Conservation (phyloP, 1,140 invertebrate genomes). For the Calliphora vicina region DNA sequence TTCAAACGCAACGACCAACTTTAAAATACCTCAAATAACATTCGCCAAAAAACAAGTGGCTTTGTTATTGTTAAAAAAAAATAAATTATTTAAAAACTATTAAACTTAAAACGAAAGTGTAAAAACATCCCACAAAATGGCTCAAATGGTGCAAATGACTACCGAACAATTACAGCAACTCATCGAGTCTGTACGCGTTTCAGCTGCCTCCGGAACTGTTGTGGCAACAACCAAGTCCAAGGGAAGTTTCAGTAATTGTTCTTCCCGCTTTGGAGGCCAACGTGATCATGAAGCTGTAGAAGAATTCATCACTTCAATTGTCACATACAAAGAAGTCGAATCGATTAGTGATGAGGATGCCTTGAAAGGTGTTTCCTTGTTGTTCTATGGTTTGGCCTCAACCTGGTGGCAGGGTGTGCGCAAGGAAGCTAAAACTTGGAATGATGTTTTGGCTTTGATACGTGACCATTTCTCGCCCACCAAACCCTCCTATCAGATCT, state of each 20-base stretch:
- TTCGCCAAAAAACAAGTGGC: conserved; percentile 24
- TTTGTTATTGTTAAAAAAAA: background rate
- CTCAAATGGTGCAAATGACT: conserved; percentile 22
- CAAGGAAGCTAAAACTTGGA: conserved; percentile 53
- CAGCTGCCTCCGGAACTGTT: background rate
- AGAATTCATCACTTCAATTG: conserved; percentile 55
- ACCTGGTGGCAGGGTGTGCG: conserved; percentile 60
- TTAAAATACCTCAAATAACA: background rate
- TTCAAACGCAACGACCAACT: conserved; percentile 18
- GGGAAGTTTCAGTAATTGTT: conserved; percentile 58
- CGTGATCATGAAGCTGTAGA: conserved; percentile 59
- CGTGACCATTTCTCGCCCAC: conserved; percentile 57
- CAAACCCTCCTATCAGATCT: conserved; percentile 56
- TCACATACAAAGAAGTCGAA: conserved; percentile 58
- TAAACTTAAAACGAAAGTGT: background rate
- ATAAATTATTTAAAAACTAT: too few relatives aligned
- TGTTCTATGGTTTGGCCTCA: conserved; percentile 48
- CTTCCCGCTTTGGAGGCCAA: conserved; percentile 52
- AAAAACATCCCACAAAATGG: conserved; percentile 18
- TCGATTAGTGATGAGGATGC: conserved; percentile 57
- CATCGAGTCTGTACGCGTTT: conserved; percentile 25
- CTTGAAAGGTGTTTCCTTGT: conserved; percentile 52
- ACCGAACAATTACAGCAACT: conserved; percentile 33
- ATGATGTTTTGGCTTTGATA: conserved; percentile 47
- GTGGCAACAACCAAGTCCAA: conserved; percentile 42